phyloP scores from a whole-genome alignment of 2,797 vertebrate genomes.

The Gallinago stenura region DNA sequence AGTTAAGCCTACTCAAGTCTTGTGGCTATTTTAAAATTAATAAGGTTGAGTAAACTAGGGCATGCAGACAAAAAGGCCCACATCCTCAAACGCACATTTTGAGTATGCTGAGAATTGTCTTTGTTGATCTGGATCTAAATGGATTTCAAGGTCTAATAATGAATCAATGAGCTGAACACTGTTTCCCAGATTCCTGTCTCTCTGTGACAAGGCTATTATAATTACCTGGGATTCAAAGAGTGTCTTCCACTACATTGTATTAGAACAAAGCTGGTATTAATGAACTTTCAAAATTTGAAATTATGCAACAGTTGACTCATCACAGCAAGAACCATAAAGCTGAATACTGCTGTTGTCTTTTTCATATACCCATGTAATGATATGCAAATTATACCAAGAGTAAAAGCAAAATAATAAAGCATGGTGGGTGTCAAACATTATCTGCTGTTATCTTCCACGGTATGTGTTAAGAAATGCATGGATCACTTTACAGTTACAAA shows the following conservation, averaged over 20 bases:
- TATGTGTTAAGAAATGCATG: neutral
- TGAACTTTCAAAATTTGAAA: neutral
- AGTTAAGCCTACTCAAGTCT: conserved; percentile 47
- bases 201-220: neutral
- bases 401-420: conserved; percentile 5
- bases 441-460: neutral
- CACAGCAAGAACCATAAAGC: neutral
- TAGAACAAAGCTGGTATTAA: neutral
- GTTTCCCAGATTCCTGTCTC: neutral
- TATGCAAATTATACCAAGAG: neutral
- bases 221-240: neutral
- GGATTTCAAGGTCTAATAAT: conserved; percentile 47
- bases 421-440: neutral
- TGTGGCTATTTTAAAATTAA: conserved; percentile 60
- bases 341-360: neutral
- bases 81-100: conserved; percentile 18
- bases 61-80: conserved; percentile 22
- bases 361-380: neutral
- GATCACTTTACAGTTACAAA: neutral
- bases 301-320: neutral
- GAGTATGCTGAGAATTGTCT: conserved; percentile 14
- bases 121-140: conserved; percentile 46
- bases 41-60: conserved; percentile 37
- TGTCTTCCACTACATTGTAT: neutral
- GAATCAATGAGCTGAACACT: conserved; percentile 21